phyloP scores from a whole-genome alignment of 2,888 invertebrate species.

The Cataglyphis altisquamis region DNA sequence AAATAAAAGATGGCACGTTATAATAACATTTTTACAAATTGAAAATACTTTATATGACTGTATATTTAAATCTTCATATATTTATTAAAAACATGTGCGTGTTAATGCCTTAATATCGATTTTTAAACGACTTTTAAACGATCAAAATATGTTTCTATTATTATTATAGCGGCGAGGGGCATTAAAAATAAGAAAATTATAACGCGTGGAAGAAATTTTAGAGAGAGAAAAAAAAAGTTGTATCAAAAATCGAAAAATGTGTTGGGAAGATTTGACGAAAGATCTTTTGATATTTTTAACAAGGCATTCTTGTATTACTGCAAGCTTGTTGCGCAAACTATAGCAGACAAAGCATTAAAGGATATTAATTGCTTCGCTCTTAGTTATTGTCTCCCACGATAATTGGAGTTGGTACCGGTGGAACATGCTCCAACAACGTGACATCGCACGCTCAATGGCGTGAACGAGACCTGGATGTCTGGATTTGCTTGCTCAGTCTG shows the following conservation, averaged over 20 bases:
- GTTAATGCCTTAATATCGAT: background rate
- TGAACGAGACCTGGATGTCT: conserved; percentile 57
- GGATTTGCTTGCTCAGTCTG: background rate
- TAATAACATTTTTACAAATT: background rate
- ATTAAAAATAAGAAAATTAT: background rate
- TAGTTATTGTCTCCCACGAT: background rate
- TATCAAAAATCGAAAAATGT: background rate
- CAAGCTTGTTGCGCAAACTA: conserved; percentile 5
- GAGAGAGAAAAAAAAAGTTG: background rate
- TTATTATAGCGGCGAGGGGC: too few species aligned
- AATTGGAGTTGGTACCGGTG: background rate
- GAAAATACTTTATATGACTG: background rate
- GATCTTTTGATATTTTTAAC: background rate
- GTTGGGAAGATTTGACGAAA: background rate
- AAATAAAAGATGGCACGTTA: background rate
- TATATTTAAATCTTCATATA: background rate
- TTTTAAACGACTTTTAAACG: background rate
- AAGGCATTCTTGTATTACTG: background rate
- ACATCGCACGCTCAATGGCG: conserved; percentile 54
- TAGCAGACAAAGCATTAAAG: background rate
- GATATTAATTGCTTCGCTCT: background rate
- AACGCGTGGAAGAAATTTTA: background rate
- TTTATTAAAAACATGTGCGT: background rate
- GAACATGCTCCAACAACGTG: conserved; percentile 53
- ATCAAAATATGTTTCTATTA: background rate